Percentiles rank a stretch among this genome's conserved stretches.
These are phyloP conservation scores for Drosophila sordidula DNA, from an alignment of 2,888 invertebrate genomes.

Conservation along the genomic window DNA sequence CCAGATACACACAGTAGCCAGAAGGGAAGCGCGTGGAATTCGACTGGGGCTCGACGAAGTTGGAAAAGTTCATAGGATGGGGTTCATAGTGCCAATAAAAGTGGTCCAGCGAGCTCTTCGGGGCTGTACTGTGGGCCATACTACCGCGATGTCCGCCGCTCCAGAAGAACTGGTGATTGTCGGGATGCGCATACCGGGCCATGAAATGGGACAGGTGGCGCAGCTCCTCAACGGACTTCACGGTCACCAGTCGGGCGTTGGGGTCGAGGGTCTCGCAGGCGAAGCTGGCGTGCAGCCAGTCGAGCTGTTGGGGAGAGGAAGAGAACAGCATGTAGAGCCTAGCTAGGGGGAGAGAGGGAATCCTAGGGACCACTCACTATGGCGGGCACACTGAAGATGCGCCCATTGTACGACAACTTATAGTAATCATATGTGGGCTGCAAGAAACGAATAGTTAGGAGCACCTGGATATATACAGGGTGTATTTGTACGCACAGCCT, in stretches of 20 bases:
- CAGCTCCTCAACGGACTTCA: constrained; percentile 51
- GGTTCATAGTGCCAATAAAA: constrained; percentile 61
- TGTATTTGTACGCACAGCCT: constrained; percentile 41
- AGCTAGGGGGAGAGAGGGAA: background rate
- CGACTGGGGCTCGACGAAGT: constrained; percentile 30
- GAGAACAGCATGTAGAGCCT: background rate
- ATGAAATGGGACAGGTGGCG: constrained; percentile 38
- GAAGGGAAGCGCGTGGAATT: constrained; percentile 2
- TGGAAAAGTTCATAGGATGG: constrained; percentile 59
- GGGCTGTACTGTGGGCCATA: constrained; percentile 9
- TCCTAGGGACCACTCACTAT: constrained; percentile 41
- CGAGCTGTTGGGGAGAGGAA: constrained; percentile 35
- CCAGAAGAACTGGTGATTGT: constrained; percentile 58
- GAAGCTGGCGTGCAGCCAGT: constrained; percentile 61
- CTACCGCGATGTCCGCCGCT: constrained; percentile 66
- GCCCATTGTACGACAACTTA: constrained; percentile 57
- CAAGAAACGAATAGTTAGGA: background rate
- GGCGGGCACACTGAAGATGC: constrained; percentile 54
- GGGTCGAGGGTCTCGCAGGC: constrained; percentile 62
- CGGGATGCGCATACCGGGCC: constrained; percentile 34
- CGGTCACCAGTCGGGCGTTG: constrained; percentile 40
- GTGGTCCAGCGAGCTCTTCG: constrained; percentile 17
- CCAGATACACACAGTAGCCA: constrained; percentile 57
- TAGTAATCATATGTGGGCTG: constrained; percentile 64
- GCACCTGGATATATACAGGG: too few relatives aligned